Conservation (phyloP, 2,888 invertebrate genomes). For the Ormyrus nitidulus region DNA sequence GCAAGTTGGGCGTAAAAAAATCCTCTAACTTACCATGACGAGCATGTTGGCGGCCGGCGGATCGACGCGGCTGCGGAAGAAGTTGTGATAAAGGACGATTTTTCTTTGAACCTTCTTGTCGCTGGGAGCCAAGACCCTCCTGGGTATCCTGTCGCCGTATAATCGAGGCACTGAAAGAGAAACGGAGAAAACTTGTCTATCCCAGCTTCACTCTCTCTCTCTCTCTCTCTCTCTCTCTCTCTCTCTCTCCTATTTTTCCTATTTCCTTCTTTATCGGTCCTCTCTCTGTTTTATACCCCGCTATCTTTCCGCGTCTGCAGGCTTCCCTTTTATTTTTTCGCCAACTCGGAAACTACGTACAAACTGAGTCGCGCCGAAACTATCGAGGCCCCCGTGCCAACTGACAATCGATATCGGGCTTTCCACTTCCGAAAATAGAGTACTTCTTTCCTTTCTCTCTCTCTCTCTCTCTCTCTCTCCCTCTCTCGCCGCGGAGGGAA, state of each 20-base stretch:
- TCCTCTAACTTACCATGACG: slow-evolving; percentile 80
- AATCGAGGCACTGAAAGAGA: slow-evolving; percentile 77
- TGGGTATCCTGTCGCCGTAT: slow-evolving; percentile 79
- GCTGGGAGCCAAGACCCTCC: slow-evolving; percentile 78
- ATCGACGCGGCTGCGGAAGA: slow-evolving; percentile 84
- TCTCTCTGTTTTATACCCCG: slow-evolving; percentile 33
- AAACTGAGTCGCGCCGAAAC: slow-evolving; percentile 34
- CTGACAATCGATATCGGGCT: slow-evolving; percentile 54
- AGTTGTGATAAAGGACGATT: slow-evolving; percentile 86
- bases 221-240: background rate
- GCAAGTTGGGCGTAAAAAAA: background rate
- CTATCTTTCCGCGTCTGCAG: slow-evolving; percentile 2
- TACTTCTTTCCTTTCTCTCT: slow-evolving; percentile 36
- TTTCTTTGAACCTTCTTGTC: slow-evolving; percentile 81
- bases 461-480: background rate
- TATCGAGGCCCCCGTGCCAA: slow-evolving; percentile 22
- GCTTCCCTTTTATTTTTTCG: slow-evolving; percentile 5
- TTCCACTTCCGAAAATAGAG: slow-evolving; percentile 53
- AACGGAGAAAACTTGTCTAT: slow-evolving; percentile 43
- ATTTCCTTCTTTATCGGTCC: slow-evolving; percentile 41
- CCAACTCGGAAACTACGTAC: slow-evolving; percentile 13
- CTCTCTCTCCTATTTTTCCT: slow-evolving; percentile 20
- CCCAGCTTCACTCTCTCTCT: background rate
- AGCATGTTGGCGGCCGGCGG: slow-evolving; percentile 89
- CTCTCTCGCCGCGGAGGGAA: background rate